These are phyloP conservation scores for Podocnemis expansa DNA, from an alignment of 2,113 vertebrate genomes.

Conservation along the genomic window DNA sequence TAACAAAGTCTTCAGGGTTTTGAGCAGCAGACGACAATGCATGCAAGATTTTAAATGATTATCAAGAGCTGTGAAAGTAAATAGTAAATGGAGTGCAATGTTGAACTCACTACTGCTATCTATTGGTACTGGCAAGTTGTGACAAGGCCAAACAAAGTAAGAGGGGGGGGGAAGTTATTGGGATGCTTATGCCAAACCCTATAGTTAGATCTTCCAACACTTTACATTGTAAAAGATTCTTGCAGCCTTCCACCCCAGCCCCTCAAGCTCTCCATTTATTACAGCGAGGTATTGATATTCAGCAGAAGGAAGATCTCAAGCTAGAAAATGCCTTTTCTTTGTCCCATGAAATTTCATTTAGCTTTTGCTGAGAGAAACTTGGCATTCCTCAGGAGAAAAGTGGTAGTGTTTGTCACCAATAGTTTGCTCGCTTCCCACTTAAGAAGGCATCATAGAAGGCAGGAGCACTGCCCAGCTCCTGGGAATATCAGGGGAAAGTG, in stretches of 20 bases:
- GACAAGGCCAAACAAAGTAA: background rate
- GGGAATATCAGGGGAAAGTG: background rate
- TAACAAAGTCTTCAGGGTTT: background rate
- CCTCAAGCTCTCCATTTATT: background rate
- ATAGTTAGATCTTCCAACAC: background rate
- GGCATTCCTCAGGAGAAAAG: background rate
- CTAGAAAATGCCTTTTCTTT: background rate
- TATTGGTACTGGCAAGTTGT: background rate
- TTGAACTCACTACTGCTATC: background rate
- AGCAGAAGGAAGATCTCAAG: background rate
- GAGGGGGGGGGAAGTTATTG: background rate
- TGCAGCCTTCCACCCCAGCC: background rate
- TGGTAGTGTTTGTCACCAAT: background rate
- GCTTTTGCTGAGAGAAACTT: background rate
- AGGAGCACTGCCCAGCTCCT: background rate
- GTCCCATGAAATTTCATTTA: background rate
- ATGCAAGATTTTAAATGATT: background rate
- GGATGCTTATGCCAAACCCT: background rate
- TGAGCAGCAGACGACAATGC: background rate
- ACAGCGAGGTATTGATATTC: background rate
- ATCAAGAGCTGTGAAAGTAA: background rate
- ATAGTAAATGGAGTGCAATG: rapidly evolving
- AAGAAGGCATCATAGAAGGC: background rate
- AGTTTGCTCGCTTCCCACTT: background rate
- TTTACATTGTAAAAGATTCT: background rate